Evolutionary conservation across 2,113 vertebrate species (phyloP).

Genomic region (Larimichthys polyactis): DNA sequence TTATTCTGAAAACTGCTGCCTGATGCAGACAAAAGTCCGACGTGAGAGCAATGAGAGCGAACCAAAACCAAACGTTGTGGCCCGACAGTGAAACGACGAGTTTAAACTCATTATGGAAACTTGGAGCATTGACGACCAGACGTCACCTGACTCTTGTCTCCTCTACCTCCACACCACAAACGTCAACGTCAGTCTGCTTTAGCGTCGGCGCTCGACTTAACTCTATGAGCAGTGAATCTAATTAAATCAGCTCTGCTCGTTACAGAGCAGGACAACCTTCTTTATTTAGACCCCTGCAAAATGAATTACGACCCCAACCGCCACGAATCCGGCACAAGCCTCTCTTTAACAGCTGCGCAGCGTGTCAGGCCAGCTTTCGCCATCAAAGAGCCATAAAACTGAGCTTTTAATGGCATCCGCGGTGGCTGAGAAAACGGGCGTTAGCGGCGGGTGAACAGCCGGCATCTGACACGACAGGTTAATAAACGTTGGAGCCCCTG

Average conservation of each 20-base stretch:
- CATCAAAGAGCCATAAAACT: conserved; percentile 67
- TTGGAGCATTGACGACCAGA: too few relatives aligned
- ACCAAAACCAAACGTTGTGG: background rate
- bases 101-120: too few relatives aligned
- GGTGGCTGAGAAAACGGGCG: conserved; percentile 49
- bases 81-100: too few relatives aligned
- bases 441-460: conserved; percentile 67
- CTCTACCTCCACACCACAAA: background rate
- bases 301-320: conserved; percentile 58
- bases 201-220: background rate
- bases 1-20: background rate
- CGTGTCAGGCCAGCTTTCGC: conserved; percentile 48
- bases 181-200: background rate
- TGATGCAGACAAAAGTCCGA: background rate
- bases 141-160: too few relatives aligned
- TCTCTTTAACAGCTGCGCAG: conserved; percentile 54
- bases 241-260: conserved; percentile 25
- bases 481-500: conserved; percentile 66
- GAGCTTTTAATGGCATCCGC: conserved; percentile 53
- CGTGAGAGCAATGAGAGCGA: background rate
- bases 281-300: conserved; percentile 31
- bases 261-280: conserved; percentile 2
- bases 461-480: conserved; percentile 71
- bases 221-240: background rate
- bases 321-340: conserved; percentile 37